Evolutionary conservation across 2,113 vertebrate species (phyloP), one percentile per base, ranked within the genome.

Genomic region (Pangasianodon gigas): DNA sequence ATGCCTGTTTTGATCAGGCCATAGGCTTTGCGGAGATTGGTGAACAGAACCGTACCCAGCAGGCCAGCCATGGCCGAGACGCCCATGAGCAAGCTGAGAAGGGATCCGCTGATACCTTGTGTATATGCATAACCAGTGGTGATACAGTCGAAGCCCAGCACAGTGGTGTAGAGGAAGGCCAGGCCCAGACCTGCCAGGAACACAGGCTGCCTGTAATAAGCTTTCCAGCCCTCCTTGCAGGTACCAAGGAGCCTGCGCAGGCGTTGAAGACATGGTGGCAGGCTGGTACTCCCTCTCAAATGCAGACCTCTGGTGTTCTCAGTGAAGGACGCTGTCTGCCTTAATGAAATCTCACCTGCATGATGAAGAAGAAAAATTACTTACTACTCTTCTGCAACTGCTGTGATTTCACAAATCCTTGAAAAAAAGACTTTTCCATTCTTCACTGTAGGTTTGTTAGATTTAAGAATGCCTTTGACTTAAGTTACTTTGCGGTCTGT

Each of bases 71-170:
- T 90, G 83, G 96, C 96, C 0, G 95, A 96, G 9, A 97, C 94
- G 0, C 96, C 96, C 89, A 94, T 96, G 88, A 97, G 93, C 60
- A 97, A 88, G 92, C 96, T 96, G 41, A 97, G 96, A 81, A 97
- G 94, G n/a, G 96, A 97, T 87, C 96, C 96, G 18, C 96, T 95
- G 8, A 96, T 95, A 86, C 96, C 97, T 92, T 97, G 96, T 46
- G 95, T 96, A 14, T 96, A 96, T 87, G 96, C 94, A 3, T 96
- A 97, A 89, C 96, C 95, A 0, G 96, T 96, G 81, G 95, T 96
- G 92, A 97, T 97, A 93, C 96, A 96, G 94, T 97, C 94, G 16
- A 97, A 97, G 26, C 96, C 96, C 90, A 97, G 95, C 26, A 97
- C 96, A 0, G 94, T 96, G 82, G 95, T 96, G 94, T 96, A 97